phyloP scores from a whole-genome alignment of 2,113 vertebrate species.

The Sylvietta virens region DNA sequence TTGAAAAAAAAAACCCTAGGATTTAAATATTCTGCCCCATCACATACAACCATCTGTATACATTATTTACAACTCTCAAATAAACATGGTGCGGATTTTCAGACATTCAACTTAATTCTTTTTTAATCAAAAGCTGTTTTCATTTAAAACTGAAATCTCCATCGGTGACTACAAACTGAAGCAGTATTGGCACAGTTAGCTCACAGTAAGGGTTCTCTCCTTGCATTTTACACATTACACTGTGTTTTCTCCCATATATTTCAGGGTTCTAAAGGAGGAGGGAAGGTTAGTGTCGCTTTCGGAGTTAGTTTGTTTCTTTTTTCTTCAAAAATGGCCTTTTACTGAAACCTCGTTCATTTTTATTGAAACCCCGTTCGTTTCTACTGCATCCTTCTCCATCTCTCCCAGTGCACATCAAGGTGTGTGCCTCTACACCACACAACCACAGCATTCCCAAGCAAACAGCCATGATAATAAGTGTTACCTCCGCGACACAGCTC shows the following conservation, averaged over 20 bases:
- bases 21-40: conserved; percentile 77
- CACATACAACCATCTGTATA: conserved; percentile 75
- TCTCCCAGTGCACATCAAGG: background rate
- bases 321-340: background rate
- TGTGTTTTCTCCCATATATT: background rate
- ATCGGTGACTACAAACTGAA: conserved; percentile 32
- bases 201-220: conserved; percentile 42
- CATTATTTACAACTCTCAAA: conserved; percentile 82
- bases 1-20: conserved; percentile 59
- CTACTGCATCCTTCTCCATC: background rate
- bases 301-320: background rate
- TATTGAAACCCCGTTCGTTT: background rate
- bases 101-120: conserved; percentile 55
- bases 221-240: background rate
- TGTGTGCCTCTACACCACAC: conserved; percentile 1
- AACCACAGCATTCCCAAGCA: background rate
- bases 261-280: background rate
- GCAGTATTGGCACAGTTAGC: conserved; percentile 58
- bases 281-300: background rate
- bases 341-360: background rate
- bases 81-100: conserved; percentile 66
- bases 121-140: conserved; percentile 36
- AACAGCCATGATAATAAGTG: conserved; percentile 22
- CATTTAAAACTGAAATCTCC: background rate
- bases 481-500: background rate